Base-by-base conservation (phyloP, 2,888 invertebrate genomes). In the Acanthoscelides obtectus region DNA sequence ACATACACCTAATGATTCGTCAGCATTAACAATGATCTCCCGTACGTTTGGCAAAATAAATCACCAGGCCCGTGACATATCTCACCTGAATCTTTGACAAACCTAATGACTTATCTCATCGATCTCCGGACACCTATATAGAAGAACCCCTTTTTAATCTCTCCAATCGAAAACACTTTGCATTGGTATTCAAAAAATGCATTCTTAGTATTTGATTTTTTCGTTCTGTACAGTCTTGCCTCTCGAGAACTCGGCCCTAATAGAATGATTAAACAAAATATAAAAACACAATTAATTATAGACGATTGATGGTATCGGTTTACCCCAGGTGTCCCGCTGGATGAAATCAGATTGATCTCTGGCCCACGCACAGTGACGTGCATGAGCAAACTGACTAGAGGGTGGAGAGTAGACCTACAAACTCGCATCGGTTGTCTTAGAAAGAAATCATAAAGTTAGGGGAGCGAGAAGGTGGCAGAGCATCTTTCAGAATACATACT, bases 261-360 rank as follows among this genome's bases (percentile, higher is more conserved):
- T 84, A 84, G 84, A 84, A 85, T 85, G 84, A 85, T 85, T 84
- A 84, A 84, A 85, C 85, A 84, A 83, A 85, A 85, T 85, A 84
- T 84, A 84, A 85, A 84, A 85, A 85, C 83, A 85, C 85, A 85
- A 84, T 85, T 85, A 85, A 84, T 85, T 84, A 84, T 84, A 83
- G 81, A 81, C 82, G 82, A 83, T 83, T 81, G 84, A 84, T 85
- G 81, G 81, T 84, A 84, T 84, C 84, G 79, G 78, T 75, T 77
- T 80, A 82, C 84, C 84, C 85, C 84, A 85, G 84, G 84, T 84
- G 84, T 84, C 83, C 81, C 79, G 78, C 45, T 78, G 78, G 78
- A 81, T 79, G 80, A 80, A 75, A 75, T 75, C 73, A 70, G 72
- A 70, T 69, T 67, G 72, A 70, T 70, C 70, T 64, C 67, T 66